Evolutionary conservation across 2,797 vertebrate species (phyloP).

Genomic region (Clarias pachynema): DNA sequence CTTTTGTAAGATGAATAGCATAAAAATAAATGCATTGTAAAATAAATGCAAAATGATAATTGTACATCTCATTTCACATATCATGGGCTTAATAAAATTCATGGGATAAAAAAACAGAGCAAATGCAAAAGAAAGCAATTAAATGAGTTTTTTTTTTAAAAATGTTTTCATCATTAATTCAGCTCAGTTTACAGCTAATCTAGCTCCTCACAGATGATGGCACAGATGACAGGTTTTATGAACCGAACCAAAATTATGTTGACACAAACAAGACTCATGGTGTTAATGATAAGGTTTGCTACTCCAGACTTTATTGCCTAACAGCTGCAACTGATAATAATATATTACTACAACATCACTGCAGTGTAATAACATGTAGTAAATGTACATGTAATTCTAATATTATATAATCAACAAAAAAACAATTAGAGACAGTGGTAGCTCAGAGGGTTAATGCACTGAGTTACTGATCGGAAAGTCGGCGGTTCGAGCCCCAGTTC

Average conservation of each 20-base stretch:
- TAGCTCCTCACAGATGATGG: not conserved
- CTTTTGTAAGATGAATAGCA: no score
- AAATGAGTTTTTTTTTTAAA: no score
- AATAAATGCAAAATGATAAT: not conserved
- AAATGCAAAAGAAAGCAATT: not conserved
- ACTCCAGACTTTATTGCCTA: not conserved
- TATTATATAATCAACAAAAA: not conserved
- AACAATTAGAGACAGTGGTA: no score
- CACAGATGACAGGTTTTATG: not conserved
- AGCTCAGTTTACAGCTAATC: not conserved
- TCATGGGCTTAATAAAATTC: not conserved
- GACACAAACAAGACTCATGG: not conserved
- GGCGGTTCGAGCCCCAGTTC: no score
- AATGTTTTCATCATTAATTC: not conserved
- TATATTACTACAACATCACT: not conserved
- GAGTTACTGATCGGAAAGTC: no score
- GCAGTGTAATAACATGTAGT: not conserved
- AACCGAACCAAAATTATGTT: not conserved
- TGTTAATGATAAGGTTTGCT: not conserved
- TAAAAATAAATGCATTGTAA: not conserved
- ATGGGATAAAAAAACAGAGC: not conserved
- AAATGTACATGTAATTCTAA: not conserved
- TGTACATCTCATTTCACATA: not conserved
- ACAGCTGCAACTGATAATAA: not conserved
- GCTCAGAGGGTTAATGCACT: no score